A percentile compares a stretch with the other conserved stretches of the same genome.
Evolutionary conservation across 1,140 invertebrate genomes (phyloP).

Genomic region (Cydia fagiglandana): DNA sequence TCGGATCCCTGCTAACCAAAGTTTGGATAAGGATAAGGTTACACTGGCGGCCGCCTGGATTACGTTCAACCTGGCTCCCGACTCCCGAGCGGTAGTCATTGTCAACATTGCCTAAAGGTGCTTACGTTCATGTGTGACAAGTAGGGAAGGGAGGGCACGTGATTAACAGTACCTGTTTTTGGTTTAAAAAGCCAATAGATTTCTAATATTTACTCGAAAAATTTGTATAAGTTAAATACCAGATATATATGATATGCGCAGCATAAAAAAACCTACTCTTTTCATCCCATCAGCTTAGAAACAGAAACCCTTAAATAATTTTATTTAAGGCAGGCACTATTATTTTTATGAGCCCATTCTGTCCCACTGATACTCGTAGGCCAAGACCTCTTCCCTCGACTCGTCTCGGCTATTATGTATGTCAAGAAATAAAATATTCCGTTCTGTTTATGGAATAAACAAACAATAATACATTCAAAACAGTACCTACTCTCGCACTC

Average conservation of each 20-base stretch:
- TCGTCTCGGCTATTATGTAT: too few relatives aligned
- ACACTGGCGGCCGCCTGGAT: conserved; percentile 41
- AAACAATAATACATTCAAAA: neutral
- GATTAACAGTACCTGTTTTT: neutral
- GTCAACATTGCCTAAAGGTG: conserved; percentile 42
- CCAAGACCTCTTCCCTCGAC: too few relatives aligned
- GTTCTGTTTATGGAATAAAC: neutral
- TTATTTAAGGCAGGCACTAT: too few relatives aligned
- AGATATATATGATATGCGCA: too few relatives aligned
- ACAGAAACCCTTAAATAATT: too few relatives aligned
- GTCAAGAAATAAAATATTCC: too few relatives aligned
- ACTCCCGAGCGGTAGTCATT: conserved; percentile 47
- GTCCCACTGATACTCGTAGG: too few relatives aligned
- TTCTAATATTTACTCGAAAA: neutral
- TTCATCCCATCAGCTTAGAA: too few relatives aligned
- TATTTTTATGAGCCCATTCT: too few relatives aligned
- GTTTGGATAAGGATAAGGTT: conserved; percentile 42
- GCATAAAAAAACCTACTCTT: too few relatives aligned
- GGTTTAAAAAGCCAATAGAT: neutral
- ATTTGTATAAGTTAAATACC: too few relatives aligned
- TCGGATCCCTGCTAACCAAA: conserved; percentile 49
- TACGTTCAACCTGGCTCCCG: conserved; percentile 43
- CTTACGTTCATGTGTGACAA: neutral
- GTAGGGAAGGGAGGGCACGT: neutral
- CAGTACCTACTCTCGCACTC: neutral